Conservation (phyloP, 2,888 invertebrate species). For the Liopterus haemorrhoidalis region DNA sequence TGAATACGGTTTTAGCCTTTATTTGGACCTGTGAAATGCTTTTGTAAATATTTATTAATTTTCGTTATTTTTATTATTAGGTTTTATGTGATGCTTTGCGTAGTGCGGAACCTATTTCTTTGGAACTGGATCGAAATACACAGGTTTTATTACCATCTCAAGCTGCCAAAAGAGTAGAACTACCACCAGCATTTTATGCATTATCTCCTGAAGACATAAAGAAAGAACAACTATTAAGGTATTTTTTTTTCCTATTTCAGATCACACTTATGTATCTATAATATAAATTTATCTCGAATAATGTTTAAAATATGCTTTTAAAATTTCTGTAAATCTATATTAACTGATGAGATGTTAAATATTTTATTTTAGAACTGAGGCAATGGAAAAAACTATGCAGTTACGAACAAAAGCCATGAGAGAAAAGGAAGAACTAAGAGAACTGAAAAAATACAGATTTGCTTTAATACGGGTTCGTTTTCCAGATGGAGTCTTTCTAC, state of each 20-base stretch:
- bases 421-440: constrained; percentile 78
- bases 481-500: constrained; percentile 77
- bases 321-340: not conserved
- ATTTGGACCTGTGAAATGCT: constrained; percentile 5
- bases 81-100: constrained; percentile 70
- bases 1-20: constrained; percentile 5
- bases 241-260: constrained; percentile 25
- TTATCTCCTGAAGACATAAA: constrained; percentile 78
- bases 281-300: not conserved
- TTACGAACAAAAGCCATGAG: constrained; percentile 92
- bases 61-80: too few relatives aligned
- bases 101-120: constrained; percentile 71
- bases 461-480: constrained; percentile 80
- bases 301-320: not conserved
- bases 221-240: constrained; percentile 72
- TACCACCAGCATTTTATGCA: constrained; percentile 82
- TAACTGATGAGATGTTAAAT: not conserved
- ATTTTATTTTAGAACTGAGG: constrained; percentile 55
- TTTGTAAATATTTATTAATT: constrained; percentile 6
- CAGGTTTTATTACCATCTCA: constrained; percentile 76
- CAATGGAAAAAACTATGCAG: constrained; percentile 73
- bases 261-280: constrained; percentile 6
- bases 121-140: constrained; percentile 81
- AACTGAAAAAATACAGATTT: constrained; percentile 77
- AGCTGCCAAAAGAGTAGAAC: constrained; percentile 58